A percentile compares a stretch with the other conserved stretches of the same genome.
Conservation (phyloP, 2,113 vertebrate genomes). For the Colossoma macropomum region DNA sequence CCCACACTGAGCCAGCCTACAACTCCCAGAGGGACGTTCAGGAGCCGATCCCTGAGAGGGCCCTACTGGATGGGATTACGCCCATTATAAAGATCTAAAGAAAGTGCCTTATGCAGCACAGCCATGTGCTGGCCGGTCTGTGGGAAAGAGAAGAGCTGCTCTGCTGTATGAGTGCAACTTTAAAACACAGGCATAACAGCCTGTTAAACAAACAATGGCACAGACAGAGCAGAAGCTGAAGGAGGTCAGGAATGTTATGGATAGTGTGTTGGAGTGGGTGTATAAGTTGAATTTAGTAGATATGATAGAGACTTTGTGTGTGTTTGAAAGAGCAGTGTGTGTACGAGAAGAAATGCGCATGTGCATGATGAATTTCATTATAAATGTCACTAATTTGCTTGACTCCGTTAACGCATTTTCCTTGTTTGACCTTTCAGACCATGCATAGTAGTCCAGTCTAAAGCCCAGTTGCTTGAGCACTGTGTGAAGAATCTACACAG, state of each 20-base stretch:
- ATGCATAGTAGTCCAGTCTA: too few species aligned
- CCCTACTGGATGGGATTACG: slow-evolving; percentile 46
- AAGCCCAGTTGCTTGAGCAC: too few species aligned
- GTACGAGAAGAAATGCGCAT: background rate
- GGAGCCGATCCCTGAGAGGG: background rate
- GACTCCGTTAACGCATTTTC: too few species aligned
- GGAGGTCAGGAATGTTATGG: background rate
- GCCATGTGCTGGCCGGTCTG: background rate
- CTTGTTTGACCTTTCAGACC: too few species aligned
- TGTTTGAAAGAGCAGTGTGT: too few species aligned
- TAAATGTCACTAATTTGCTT: too few species aligned
- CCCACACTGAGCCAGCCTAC: slow-evolving; percentile 12
- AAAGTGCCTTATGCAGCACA: background rate
- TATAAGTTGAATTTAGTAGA: background rate
- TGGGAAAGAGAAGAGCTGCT: background rate
- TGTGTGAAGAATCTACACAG: too few species aligned
- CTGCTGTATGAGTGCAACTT: background rate
- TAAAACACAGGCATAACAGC: slow-evolving; percentile 9
- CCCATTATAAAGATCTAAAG: slow-evolving; percentile 42
- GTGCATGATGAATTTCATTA: background rate
- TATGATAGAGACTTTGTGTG: background rate
- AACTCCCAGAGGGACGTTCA: slow-evolving; percentile 42
- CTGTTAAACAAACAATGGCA: slow-evolving; percentile 28
- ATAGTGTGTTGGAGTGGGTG: background rate
- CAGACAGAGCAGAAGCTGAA: background rate